Evolutionary conservation across 2,113 vertebrate species (phyloP).

Genomic region (Ginglymostoma cirratum): DNA sequence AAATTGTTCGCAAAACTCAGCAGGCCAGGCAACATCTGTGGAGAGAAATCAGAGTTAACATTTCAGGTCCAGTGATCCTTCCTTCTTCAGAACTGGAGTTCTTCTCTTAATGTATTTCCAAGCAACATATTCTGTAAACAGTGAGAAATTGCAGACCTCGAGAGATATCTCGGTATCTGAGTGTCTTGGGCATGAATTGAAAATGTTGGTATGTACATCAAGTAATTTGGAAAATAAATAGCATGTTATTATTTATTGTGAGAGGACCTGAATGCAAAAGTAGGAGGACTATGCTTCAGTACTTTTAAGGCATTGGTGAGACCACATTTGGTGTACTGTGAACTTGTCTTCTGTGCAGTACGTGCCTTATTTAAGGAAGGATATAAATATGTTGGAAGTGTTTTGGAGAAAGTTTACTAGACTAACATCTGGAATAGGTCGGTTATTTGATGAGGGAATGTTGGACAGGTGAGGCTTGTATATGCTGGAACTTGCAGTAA

Average conservation of each 20-base stretch:
- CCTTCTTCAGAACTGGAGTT: too few relatives aligned
- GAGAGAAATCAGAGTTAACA: too few relatives aligned
- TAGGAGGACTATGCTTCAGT: background rate
- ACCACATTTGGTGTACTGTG: background rate
- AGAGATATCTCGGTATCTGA: too few relatives aligned
- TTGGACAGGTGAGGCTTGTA: background rate
- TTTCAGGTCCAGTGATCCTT: too few relatives aligned
- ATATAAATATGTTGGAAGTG: background rate
- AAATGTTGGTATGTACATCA: background rate
- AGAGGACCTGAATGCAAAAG: background rate
- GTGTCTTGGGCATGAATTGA: background rate
- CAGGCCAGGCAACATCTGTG: too few relatives aligned
- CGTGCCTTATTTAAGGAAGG: background rate
- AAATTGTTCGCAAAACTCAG: too few relatives aligned
- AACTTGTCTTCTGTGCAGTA: background rate
- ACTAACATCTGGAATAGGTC: background rate
- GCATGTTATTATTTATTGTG: background rate
- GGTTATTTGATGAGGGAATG: background rate
- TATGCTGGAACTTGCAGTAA: background rate
- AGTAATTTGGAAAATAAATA: background rate
- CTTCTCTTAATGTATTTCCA: too few relatives aligned
- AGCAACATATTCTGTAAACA: too few relatives aligned
- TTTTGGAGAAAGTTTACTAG: background rate
- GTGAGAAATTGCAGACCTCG: too few relatives aligned
- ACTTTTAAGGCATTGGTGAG: background rate